Conservation (phyloP, 2,888 invertebrate genomes). For the Belgica antarctica region DNA sequence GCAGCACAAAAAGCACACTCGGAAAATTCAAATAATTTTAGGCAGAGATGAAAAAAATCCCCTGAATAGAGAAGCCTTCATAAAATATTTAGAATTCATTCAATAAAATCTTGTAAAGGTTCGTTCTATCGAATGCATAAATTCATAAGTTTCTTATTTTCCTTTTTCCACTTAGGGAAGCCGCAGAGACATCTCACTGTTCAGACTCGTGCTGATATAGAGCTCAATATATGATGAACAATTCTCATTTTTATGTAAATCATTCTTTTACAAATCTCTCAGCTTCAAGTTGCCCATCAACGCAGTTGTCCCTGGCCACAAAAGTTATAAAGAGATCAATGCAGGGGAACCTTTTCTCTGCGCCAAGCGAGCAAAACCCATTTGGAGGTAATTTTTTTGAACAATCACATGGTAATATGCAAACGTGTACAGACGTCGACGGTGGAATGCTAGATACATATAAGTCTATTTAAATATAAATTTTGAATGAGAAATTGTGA, state of each 20-base stretch:
- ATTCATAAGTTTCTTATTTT: slow-evolving; percentile 14
- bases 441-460: background rate
- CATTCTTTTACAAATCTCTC: too few relatives aligned
- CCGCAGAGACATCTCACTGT: too few relatives aligned
- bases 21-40: slow-evolving; percentile 5
- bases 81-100: slow-evolving; percentile 18
- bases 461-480: slow-evolving; percentile 37
- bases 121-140: slow-evolving; percentile 4
- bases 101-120: background rate
- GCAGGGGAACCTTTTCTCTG: slow-evolving; percentile 1
- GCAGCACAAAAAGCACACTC: too few relatives aligned
- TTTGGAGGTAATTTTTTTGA: background rate
- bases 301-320: too few relatives aligned
- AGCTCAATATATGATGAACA: too few relatives aligned
- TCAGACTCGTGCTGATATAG: too few relatives aligned
- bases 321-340: slow-evolving; percentile 22
- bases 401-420: slow-evolving; percentile 15
- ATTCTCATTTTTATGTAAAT: too few relatives aligned
- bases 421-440: background rate
- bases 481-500: slow-evolving; percentile 29
- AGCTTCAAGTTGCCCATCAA: too few relatives aligned
- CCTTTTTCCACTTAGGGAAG: background rate
- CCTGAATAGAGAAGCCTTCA: too few relatives aligned
- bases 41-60: background rate
- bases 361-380: background rate